A percentile compares a stretch with the other conserved stretches of the same genome.
Evolutionary conservation across 1,140 invertebrate species (phyloP).

Genomic region (Drosophila kepulauana): DNA sequence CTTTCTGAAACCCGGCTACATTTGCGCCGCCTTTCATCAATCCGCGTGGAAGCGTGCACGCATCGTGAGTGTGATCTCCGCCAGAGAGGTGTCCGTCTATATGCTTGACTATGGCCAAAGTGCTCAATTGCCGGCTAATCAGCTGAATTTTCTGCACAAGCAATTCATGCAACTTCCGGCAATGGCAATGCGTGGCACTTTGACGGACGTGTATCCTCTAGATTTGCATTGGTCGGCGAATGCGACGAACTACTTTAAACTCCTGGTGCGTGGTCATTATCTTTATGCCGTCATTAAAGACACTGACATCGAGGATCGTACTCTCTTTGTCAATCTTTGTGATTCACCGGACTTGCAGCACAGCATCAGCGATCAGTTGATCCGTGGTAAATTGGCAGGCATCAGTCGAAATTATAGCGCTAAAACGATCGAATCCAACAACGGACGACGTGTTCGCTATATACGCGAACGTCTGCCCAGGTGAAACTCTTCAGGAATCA

Average conservation of each 20-base stretch:
- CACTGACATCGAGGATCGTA: slow-evolving; percentile 18
- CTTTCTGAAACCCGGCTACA: slow-evolving; percentile 25
- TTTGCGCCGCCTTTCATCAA: slow-evolving; percentile 23
- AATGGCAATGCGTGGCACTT: slow-evolving; percentile 36
- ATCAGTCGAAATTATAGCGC: slow-evolving; percentile 25
- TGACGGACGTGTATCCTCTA: slow-evolving; percentile 49
- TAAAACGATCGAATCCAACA: background rate
- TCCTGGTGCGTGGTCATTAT: background rate
- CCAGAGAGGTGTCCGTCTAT: slow-evolving; percentile 15
- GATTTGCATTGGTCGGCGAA: slow-evolving; percentile 35
- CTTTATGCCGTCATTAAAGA: slow-evolving; percentile 24
- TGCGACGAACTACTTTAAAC: background rate
- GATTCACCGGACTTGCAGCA: rapidly evolving
- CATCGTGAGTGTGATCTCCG: background rate
- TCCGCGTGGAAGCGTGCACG: slow-evolving; percentile 37
- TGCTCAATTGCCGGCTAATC: background rate
- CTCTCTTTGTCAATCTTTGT: slow-evolving; percentile 24
- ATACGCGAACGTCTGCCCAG: slow-evolving; percentile 52
- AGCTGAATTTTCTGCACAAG: slow-evolving; percentile 32
- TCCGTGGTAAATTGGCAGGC: slow-evolving; percentile 32
- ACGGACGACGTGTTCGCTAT: slow-evolving; percentile 48
- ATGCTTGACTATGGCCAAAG: slow-evolving; percentile 46
- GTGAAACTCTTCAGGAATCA: slow-evolving; percentile 10
- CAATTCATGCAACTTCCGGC: background rate
- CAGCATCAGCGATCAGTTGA: slow-evolving; percentile 15